Evolutionary conservation across 2,888 invertebrate genomes (phyloP).

Genomic region (Cephus nigrinus): DNA sequence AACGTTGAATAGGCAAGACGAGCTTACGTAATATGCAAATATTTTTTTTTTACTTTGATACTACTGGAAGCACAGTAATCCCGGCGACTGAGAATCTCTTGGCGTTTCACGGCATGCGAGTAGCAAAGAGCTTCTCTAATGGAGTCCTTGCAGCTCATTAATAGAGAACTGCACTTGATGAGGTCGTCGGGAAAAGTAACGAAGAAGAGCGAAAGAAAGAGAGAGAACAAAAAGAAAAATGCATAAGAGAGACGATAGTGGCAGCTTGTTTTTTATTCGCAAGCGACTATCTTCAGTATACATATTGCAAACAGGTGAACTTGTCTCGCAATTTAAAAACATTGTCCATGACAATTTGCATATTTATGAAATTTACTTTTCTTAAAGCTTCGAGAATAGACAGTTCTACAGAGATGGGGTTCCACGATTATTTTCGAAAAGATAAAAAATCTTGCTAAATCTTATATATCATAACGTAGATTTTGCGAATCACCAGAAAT

Average conservation of each 20-base stretch:
- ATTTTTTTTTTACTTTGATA: background rate
- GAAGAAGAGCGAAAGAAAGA: slow-evolving; percentile 12
- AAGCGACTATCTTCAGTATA: background rate
- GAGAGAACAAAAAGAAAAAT: background rate
- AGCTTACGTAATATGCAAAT: background rate
- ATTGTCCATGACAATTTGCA: background rate
- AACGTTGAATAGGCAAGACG: background rate
- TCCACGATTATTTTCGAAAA: background rate
- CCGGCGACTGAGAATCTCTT: background rate
- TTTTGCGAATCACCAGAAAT: background rate
- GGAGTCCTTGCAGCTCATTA: slow-evolving; percentile 48
- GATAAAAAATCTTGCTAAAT: background rate
- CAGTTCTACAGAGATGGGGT: background rate
- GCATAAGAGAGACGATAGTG: background rate
- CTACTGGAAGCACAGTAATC: background rate
- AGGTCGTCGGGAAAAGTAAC: slow-evolving; percentile 27
- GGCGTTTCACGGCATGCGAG: background rate
- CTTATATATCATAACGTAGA: background rate
- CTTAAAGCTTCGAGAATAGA: background rate
- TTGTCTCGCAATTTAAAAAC: background rate
- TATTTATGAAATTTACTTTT: background rate
- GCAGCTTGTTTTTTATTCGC: background rate
- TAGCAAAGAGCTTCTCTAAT: slow-evolving; percentile 11
- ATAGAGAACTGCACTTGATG: slow-evolving; percentile 55
- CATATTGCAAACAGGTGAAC: background rate